Evolutionary conservation across 2,797 vertebrate genomes (phyloP), one percentile per base, ranked within the genome.

Genomic region (Karalla daura): DNA sequence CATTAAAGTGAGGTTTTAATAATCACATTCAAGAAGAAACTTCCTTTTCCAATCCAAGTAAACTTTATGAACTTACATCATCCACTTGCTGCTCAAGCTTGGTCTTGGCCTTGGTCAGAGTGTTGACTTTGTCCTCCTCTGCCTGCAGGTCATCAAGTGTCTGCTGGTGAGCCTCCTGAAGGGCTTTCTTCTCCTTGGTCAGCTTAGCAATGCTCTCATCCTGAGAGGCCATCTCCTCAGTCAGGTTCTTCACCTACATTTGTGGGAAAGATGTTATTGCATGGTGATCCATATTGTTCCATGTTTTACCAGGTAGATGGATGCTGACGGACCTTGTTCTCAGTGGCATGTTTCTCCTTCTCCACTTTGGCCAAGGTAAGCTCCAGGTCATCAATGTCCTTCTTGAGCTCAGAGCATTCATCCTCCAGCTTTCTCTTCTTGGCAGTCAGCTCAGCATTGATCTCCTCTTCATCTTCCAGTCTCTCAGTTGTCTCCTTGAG

Each of bases 51-150:
- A n/a, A n/a, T n/a, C n/a, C n/a, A n/a, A n/a, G n/a, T n/a, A n/a
- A n/a, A n/a, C n/a, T n/a, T n/a, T n/a, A n/a, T n/a, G 5, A 47
- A 61, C 95, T 94, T 54, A 95, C 95, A 83, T 97, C 95, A 83
- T 97, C 95, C 62, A 96, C 92, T 94, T 96, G 89, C 92, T 95
- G 85, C 91, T 96, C 95, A 70, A 96, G 92, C 70, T 96, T 96
- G 76, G 93, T 95, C n/a, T n/a, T 96, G 53, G 93, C 86, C 50
- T 96, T 96, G 14, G 92, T 93, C 52, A 95, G 81, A 24, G 94
- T 94, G 64, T 95, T 96, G 5, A 76, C 92, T 50, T 95, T 95
- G 52, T 95, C 95, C 72, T 96, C 95, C 67, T 95, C 95, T 36
- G 85, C 85, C 78, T 90, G 81, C 52, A 89, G 83, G 66, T 90